Base-by-base conservation (phyloP, 2,113 vertebrate genomes). In the Nycticryphes semicollaris region DNA sequence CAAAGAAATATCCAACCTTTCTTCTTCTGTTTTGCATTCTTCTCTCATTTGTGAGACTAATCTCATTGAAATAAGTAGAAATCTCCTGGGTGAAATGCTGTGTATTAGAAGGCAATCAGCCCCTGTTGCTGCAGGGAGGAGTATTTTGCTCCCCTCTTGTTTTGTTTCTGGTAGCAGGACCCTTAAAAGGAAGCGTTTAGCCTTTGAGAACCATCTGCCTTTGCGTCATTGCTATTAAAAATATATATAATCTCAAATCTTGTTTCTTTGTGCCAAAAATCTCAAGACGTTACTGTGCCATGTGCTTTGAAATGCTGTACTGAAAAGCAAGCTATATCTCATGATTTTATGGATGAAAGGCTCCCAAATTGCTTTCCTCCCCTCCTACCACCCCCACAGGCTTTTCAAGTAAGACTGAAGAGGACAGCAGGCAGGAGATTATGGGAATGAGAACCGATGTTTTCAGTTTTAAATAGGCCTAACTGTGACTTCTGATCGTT, bases 271-370 rank as follows among this genome's bases (percentile, higher is more conserved):
- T 97, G 94, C 96, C 97, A 97, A 92, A 93, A 97, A 97, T 97
- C 97, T 98, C 97, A 97, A 97, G 97, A 98, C 97, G 96, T 97
- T 98, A 97, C 96, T 91, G 96, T 98, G 97, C 97, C 97, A 98
- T 98, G 98, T 98, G 97, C 97, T 95, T 97, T 96, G 97, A 98
- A 98, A 97, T 96, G 96, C 97, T 97, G 95, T 90, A 87, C 96
- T 96, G 93, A 97, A 97, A 97, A 98, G 92, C 96, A 95, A 95
- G 96, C 86, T 94, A 45, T 91, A 88, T 96, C 96, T 97, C 95
- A 97, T 95, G 89, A 96, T 94, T 96, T 97, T 97, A 94, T 94
- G 94, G 97, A 97, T 97, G 95, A 97, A 97, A 97, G 94, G 91
- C 92, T 97, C 97, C 96, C 96, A 97, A 97, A 98, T 98, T 85